These are phyloP conservation scores for Phaetusa simplex DNA, from an alignment of 2,113 vertebrate genomes.

Conservation along the genomic window DNA sequence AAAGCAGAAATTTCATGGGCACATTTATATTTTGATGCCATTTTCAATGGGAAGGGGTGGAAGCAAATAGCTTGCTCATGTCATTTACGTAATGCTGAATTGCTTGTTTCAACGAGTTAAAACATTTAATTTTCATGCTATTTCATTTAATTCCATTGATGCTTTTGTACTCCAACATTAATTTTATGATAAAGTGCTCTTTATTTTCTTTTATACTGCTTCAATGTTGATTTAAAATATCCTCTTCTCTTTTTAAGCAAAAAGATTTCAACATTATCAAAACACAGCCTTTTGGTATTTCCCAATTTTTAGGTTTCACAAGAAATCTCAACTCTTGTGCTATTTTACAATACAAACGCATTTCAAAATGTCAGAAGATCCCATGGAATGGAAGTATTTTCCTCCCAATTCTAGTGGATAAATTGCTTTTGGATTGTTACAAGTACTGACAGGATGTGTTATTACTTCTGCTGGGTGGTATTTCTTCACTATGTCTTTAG, in stretches of 20 bases:
- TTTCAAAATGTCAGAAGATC: neutral
- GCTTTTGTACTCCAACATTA: neutral
- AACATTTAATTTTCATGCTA: neutral
- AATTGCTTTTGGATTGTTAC: slow-evolving; percentile 22
- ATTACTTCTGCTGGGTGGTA: neutral
- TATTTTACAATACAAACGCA: neutral
- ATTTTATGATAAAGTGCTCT: neutral
- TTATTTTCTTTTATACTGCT: neutral
- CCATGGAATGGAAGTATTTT: neutral
- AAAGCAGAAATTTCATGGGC: neutral
- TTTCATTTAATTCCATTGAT: neutral
- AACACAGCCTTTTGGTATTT: neutral
- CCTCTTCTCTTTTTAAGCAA: neutral
- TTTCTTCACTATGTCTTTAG: slow-evolving; percentile 9
- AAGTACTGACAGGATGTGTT: neutral
- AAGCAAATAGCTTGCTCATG: neutral
- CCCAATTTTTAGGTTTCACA: neutral
- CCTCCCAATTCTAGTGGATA: neutral
- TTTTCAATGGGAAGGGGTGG: neutral
- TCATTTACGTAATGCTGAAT: neutral
- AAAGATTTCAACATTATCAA: neutral
- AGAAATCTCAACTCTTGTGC: neutral
- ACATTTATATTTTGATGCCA: neutral
- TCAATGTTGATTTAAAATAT: neutral
- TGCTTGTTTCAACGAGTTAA: neutral